phyloP scores from a whole-genome alignment of 2,113 vertebrate species.

The Brachyhypopomus gauderio region DNA sequence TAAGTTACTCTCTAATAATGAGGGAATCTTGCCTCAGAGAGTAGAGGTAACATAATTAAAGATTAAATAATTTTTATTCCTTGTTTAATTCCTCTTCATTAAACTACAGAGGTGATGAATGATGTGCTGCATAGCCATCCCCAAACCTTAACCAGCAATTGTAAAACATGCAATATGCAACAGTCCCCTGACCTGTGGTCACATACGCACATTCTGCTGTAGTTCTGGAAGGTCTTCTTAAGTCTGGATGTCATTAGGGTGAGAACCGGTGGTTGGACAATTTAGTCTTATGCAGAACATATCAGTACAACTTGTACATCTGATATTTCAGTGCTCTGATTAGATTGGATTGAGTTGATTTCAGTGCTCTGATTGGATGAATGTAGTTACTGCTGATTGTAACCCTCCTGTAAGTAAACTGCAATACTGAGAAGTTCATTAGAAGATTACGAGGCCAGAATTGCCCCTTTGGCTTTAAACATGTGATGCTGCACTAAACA shows the following conservation, averaged over 20 bases:
- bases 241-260: no score
- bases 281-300: no score
- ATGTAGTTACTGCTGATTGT: neutral
- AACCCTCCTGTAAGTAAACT: neutral
- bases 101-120: neutral
- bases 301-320: no score
- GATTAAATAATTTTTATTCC: neutral
- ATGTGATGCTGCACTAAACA: neutral
- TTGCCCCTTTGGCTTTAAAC: neutral
- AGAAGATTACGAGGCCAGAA: neutral
- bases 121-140: neutral
- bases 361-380: neutral
- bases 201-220: no score
- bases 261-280: no score
- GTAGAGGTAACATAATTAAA: neutral
- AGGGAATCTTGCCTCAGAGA: slow-evolving; percentile 10
- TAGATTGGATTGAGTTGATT: no score
- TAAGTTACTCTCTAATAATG: neutral
- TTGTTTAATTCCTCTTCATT: neutral
- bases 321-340: no score
- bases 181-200: no score
- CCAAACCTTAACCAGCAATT: slow-evolving; percentile 1
- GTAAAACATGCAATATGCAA: no score
- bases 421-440: no score
- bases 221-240: no score